These are phyloP conservation scores for Enteromius fasciolatus DNA, from an alignment of 2,797 vertebrate genomes.

Conservation along the genomic window DNA sequence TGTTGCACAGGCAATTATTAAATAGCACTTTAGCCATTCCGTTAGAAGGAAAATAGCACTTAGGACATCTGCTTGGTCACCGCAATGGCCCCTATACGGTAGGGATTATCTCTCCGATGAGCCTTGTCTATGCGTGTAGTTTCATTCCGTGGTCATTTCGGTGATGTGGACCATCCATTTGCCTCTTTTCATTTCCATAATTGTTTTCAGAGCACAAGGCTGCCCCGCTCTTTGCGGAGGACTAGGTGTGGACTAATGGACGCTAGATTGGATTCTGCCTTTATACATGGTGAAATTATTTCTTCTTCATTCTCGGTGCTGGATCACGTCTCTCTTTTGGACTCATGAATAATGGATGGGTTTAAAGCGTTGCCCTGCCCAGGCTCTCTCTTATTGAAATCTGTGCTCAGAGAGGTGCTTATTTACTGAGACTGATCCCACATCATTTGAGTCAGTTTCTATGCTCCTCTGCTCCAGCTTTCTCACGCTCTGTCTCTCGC, in stretches of 20 bases:
- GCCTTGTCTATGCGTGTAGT: constrained; percentile 47
- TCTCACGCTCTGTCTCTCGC: not conserved
- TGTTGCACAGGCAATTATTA: constrained; percentile 37
- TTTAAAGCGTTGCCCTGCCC: constrained; percentile 77
- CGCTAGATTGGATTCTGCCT: constrained; percentile 81
- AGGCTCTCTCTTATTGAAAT: constrained; percentile 81
- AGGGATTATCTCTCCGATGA: constrained; percentile 40
- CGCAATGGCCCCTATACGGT: constrained; percentile 11
- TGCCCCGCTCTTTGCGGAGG: constrained; percentile 76
- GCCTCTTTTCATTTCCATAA: constrained; percentile 80
- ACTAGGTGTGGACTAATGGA: constrained; percentile 83
- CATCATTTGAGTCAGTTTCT: constrained; percentile 56
- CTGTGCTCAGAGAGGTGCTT: constrained; percentile 64
- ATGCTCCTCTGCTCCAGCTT: constrained; percentile 32
- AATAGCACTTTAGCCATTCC: constrained; percentile 31
- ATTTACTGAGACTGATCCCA: constrained; percentile 61
- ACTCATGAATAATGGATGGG: constrained; percentile 82
- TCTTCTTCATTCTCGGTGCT: constrained; percentile 78
- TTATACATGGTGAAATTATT: constrained; percentile 79
- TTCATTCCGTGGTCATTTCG: constrained; percentile 51
- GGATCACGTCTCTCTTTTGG: constrained; percentile 68
- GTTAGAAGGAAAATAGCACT: constrained; percentile 34
- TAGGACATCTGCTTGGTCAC: constrained; percentile 39
- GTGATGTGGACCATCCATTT: constrained; percentile 58
- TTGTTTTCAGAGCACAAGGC: constrained; percentile 77